Evolutionary conservation across 2,888 invertebrate genomes (phyloP), one percentile per base, ranked within the genome.

Genomic region (Parthenolecanium corni): DNA sequence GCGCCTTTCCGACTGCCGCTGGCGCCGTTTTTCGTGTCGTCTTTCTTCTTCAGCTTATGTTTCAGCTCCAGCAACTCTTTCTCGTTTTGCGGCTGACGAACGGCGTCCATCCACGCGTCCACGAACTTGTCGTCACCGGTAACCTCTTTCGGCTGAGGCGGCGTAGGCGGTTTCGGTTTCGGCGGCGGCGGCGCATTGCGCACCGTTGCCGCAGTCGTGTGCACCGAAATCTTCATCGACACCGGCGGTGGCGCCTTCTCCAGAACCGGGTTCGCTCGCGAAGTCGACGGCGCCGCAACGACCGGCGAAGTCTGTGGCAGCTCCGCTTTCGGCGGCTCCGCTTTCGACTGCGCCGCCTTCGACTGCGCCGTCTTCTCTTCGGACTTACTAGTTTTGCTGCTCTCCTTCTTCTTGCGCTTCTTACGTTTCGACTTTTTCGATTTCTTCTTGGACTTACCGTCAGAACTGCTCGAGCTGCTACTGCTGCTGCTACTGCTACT

Each of bases 241-340:
- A 31, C 5, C 4, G 31, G 31, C 4, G 31, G 31, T 6, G 31
- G 31, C 9, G 9, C 31, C 9, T 4, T 31, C 9, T 31, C 31
- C 9, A 4, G 4, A 6, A 31, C 5, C 9, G 31, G 4, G 9
- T 31, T 31, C 4, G 31, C 9, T 9, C 31, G 9, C 31, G 31
- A 4, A 6, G 31, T 31, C 9, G 31, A 6, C 4, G 31, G 31
- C 4, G 31, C 9, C 31, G 31, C 9, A 4, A 47, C 72, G 71
- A 64, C 72, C 73, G 58, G 72, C 74, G 61, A 74, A 74, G 64
- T 73, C 72, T 65, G 70, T 71, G 2, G 72, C 71, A 62, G 74
- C 74, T 21, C 72, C 71, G 53, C 71, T 71, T 1, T 71, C 53
- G 68, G 70, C 57, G 70, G 72, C 64, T 70, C 70, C 23, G 16